Evolutionary conservation across 2,113 vertebrate species (phyloP).

Genomic region (Rhynchomys soricoides): DNA sequence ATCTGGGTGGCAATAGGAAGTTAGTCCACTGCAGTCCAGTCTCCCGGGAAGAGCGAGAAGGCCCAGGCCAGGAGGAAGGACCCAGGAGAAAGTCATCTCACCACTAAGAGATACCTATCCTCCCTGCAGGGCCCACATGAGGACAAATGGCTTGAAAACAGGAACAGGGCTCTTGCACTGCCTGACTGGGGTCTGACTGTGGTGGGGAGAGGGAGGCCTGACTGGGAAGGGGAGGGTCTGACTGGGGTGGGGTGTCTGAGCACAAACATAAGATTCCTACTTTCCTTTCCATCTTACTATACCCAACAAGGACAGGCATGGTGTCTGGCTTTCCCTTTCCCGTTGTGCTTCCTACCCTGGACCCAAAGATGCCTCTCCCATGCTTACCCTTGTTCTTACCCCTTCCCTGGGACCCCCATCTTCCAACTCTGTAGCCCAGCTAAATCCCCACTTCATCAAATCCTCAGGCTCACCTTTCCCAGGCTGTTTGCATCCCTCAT

Average conservation of each 20-base stretch:
- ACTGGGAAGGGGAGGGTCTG: no score
- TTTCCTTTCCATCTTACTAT: constrained; percentile 9
- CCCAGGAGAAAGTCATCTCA: neutral
- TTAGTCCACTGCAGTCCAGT: neutral
- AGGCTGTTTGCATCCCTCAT: neutral
- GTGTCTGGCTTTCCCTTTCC: constrained; percentile 32
- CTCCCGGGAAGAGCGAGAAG: neutral
- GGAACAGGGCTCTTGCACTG: neutral
- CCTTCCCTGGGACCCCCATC: neutral
- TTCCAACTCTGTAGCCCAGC: neutral
- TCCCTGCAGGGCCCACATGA: neutral
- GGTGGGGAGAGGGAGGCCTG: no score
- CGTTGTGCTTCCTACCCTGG: neutral
- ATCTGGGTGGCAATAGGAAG: no score
- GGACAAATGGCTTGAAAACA: neutral
- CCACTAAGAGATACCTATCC: neutral
- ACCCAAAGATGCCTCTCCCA: neutral
- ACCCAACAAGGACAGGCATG: neutral
- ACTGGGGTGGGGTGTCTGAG: no score
- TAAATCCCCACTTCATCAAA: neutral
- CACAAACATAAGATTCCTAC: neutral
- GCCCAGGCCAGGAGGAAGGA: neutral
- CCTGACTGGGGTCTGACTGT: neutral
- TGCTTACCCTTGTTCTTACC: no score
- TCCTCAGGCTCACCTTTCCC: neutral